These are phyloP conservation scores for Gopherus evgoodei DNA, from an alignment of 2,113 vertebrate species.

Conservation along the genomic window DNA sequence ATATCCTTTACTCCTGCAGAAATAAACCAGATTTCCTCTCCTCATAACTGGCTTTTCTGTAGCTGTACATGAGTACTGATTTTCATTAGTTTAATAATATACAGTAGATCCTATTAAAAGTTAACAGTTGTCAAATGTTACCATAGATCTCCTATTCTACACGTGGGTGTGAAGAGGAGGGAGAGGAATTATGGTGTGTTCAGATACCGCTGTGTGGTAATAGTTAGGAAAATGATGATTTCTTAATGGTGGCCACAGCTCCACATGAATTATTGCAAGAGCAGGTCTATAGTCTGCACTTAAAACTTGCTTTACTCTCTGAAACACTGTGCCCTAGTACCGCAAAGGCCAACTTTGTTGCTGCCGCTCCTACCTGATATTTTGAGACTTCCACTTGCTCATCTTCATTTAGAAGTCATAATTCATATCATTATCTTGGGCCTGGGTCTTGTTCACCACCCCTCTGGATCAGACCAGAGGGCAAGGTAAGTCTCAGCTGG, in stretches of 20 bases:
- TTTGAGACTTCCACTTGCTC: background rate
- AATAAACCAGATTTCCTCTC: background rate
- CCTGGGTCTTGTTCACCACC: background rate
- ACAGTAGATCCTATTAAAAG: background rate
- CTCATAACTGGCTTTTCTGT: background rate
- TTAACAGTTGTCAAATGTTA: background rate
- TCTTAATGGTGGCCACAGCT: background rate
- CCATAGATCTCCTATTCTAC: background rate
- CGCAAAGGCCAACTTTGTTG: background rate
- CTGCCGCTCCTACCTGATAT: background rate
- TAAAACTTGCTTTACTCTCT: background rate
- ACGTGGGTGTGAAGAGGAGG: background rate
- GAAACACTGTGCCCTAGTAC: background rate
- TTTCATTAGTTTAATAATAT: background rate
- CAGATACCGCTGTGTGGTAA: background rate
- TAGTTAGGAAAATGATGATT: background rate
- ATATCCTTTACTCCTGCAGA: background rate
- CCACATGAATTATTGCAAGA: background rate
- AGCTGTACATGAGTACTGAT: background rate
- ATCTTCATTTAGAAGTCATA: background rate
- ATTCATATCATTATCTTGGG: background rate
- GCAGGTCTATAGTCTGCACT: background rate
- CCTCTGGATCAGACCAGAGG: background rate
- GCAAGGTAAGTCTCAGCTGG: background rate
- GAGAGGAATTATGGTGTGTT: background rate